Base-by-base conservation (phyloP, 2,888 invertebrate genomes). In the Anthrax anthrax region DNA sequence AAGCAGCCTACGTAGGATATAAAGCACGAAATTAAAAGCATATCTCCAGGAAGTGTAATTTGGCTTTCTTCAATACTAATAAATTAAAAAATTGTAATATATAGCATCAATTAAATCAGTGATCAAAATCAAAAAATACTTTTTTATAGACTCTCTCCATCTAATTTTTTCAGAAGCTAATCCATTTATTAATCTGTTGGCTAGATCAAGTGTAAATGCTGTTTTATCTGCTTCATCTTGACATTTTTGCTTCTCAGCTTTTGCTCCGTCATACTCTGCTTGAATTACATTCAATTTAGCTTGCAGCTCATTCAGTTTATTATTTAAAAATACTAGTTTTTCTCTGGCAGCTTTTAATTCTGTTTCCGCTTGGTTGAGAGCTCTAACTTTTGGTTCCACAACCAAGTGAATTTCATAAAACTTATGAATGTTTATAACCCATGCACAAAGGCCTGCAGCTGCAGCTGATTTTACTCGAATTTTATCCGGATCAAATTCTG, bases 1-100 rank as follows among this genome's bases (percentile, higher is more conserved):
- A 95, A 95, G 61, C 91, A 91, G 2, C 95, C 95, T 29, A 92
- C 86, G 63, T 95, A 95, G 0, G 94, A 94, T 45, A 95, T 85
- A 65, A 95, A 95, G 13, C 94, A 91, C 0, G 91, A 86, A 32
- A 90, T 81, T 23, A 94, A 67, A 1, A 95, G 70, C 29, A 91
- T 82, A 59, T 95, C 92, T 1, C 95, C 95, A 0, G 94, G 90
- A 46, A 95, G 68, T 50, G 87, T 87, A 19, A 75, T 69, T 23
- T 81, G 84, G 13, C 85, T 81, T 49, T 73, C 72, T 54, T 80
- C 78, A 47, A 86, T 74, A 49, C 79, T 79, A 8, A 27, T 19
- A 13, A n/a, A 12, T 19, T 37, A 14, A 6, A 14, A 14, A 40
- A 27, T 27, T 39, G 18, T 12, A 18, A 36, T 13, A 36, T 3